These are phyloP conservation scores for Recurvirostra avosetta DNA, from an alignment of 2,113 vertebrate genomes.

Conservation along the genomic window DNA sequence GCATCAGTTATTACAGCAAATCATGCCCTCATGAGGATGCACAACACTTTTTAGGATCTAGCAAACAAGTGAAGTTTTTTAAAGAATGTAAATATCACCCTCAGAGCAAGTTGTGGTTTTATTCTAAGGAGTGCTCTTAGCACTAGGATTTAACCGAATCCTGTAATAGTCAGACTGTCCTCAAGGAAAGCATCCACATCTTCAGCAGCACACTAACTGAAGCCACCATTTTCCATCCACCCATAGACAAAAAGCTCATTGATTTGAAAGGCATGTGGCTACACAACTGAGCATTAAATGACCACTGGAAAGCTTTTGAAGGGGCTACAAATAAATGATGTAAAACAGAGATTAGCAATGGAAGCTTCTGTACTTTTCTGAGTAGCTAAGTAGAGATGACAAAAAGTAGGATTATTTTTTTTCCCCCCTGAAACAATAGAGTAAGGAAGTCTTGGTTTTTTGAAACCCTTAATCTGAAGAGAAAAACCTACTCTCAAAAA, in stretches of 20 bases:
- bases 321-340: neutral
- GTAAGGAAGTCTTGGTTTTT: neutral
- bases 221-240: neutral
- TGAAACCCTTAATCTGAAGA: neutral
- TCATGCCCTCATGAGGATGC: neutral
- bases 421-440: neutral
- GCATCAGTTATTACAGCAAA: neutral
- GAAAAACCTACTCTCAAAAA: neutral
- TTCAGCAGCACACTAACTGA: neutral
- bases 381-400: neutral
- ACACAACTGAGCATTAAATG: neutral
- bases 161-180: neutral
- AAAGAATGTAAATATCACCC: neutral
- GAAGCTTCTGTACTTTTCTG: neutral
- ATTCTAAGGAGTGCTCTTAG: neutral
- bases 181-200: neutral
- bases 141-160: neutral
- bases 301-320: neutral
- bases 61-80: neutral
- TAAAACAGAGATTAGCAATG: neutral
- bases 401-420: neutral
- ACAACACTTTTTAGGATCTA: neutral
- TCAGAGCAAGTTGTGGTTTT: neutral
- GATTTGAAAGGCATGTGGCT: neutral
- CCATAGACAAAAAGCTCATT: neutral